phyloP scores from a whole-genome alignment of 2,797 vertebrate genomes.

The Sebastes vulpes region DNA sequence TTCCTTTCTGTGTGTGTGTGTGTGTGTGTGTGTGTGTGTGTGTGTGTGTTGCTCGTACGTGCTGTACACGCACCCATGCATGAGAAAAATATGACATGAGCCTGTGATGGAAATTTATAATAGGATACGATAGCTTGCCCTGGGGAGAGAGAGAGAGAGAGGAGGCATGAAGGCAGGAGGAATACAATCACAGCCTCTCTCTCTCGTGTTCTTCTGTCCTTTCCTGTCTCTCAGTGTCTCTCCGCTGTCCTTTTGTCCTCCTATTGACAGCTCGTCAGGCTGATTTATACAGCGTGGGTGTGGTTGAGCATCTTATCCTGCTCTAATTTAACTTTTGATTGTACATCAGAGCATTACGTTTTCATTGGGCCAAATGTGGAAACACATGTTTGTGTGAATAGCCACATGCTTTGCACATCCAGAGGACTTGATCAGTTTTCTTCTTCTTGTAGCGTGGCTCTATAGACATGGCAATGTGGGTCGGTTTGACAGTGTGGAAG shows the following conservation, averaged over 20 bases:
- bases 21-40: background rate
- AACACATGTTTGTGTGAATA: background rate
- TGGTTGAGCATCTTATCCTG: background rate
- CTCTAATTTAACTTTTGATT: background rate
- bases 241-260: background rate
- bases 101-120: conserved; percentile 46
- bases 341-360: background rate
- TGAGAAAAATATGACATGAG: conserved; percentile 47
- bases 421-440: background rate
- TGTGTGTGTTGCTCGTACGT: background rate
- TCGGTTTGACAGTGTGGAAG: background rate
- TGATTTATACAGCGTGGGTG: background rate
- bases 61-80: conserved; percentile 6
- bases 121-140: conserved; percentile 39
- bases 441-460: background rate
- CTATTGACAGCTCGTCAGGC: background rate
- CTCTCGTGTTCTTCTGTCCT: background rate
- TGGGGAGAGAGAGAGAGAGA: conserved; percentile 4
- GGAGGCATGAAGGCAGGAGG: background rate
- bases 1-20: background rate
- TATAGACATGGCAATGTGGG: background rate
- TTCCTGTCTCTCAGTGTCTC: conserved; percentile 1
- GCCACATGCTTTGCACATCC: background rate
- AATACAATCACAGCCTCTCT: conserved; percentile 7
- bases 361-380: background rate